Base-by-base conservation (phyloP, 2,888 invertebrate species). In the Trachelus iudaicus region DNA sequence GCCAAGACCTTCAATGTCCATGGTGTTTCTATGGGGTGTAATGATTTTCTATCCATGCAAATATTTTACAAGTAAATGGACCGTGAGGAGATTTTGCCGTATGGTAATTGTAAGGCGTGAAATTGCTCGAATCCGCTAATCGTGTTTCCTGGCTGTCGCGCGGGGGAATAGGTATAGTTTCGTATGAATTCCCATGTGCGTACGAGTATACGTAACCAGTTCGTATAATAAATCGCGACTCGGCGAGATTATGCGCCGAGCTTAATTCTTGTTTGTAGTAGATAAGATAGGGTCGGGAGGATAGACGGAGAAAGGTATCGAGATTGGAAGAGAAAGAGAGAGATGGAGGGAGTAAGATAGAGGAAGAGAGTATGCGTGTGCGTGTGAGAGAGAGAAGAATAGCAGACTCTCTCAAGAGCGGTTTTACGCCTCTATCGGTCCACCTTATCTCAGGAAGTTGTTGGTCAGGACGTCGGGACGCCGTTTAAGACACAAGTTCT, bases 211-310 rank as follows among this genome's bases (percentile, higher is more conserved):
- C 34, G 33, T 81, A 81, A 80, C 77, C 80, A 81, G 80, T 80
- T 82, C 81, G 85, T 83, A 87, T 87, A 90, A 90, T 90, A 90
- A 90, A 90, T 90, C 86, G 87, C 85, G 77, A 79, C 81, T 75
- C 81, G 69, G 82, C 79, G 82, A 89, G 90, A 90, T 90, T 90
- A 88, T 88, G 86, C 84, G 86, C 87, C 88, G 85, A 89, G 89
- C 90, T 89, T 90, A 90, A 89, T 88, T 90, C 90, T 90, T 90
- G 90, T 90, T 90, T 90, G 89, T 90, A 89, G 88, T 88, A 90
- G 90, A 90, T 90, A 90, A 90, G 90, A 90, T 89, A 89, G 86
- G 77, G 81, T 80, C 76, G 80, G 35, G 40, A 68, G 37, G 40
- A 56, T 37, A 73, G 73, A 69, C 35, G 74, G 73, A 40, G 35